Conservation (phyloP, 1,140 invertebrate species). For the Daktulosphaira vitifoliae region DNA sequence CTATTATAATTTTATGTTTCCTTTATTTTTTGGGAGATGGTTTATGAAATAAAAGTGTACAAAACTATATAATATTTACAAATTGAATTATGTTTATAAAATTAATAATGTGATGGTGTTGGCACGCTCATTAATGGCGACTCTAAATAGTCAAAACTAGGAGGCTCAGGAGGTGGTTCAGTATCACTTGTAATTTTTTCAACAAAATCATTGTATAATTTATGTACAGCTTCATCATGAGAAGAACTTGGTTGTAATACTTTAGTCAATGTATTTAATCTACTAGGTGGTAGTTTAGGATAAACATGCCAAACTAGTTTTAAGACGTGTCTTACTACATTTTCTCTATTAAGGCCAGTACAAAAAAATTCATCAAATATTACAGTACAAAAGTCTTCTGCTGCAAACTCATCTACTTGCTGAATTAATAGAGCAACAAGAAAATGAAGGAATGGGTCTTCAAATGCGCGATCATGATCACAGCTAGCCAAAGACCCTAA, state of each 20-base stretch:
- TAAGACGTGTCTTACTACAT: conserved; percentile 85
- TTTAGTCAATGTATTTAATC: conserved; percentile 75
- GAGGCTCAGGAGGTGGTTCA: conserved; percentile 54
- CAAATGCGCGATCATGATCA: conserved; percentile 83
- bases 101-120: conserved; percentile 57
- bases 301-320: conserved; percentile 89
- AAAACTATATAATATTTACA: too few species aligned
- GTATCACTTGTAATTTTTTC: conserved; percentile 67
- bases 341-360: conserved; percentile 75
- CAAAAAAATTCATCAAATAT: conserved; percentile 96
- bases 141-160: conserved; percentile 62
- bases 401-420: conserved; percentile 83
- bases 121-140: conserved; percentile 79
- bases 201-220: conserved; percentile 63
- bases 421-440: conserved; percentile 74
- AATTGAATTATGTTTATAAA: too few species aligned
- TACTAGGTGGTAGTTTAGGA: conserved; percentile 67
- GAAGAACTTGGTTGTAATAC: conserved; percentile 67
- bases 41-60: too few species aligned
- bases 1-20: too few species aligned
- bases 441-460: conserved; percentile 90
- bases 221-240: conserved; percentile 77
- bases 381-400: conserved; percentile 90
- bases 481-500: conserved; percentile 81
- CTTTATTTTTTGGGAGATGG: too few species aligned